A percentile compares a stretch with the other conserved stretches of the same genome.
Conservation (phyloP, 2,797 vertebrate species). For the Simalia tracyae region DNA sequence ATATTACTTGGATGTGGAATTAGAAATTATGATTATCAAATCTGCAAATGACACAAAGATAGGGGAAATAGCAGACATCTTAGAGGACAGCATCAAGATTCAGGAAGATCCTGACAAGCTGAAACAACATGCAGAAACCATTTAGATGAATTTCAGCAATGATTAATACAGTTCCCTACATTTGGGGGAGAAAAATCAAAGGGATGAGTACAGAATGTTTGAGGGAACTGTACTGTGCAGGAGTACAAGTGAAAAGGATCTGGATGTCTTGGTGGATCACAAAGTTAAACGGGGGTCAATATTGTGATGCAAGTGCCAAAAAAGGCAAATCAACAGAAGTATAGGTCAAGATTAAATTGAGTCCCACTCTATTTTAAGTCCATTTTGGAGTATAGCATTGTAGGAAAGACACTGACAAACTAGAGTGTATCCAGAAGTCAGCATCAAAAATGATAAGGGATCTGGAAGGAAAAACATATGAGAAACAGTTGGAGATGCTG, state of each 20-base stretch:
- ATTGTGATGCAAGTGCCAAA: background rate
- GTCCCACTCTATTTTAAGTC: background rate
- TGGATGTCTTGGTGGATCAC: background rate
- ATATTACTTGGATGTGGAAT: background rate
- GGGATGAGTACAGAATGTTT: background rate
- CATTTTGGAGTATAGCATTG: background rate
- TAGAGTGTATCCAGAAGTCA: background rate
- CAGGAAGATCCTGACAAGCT: background rate
- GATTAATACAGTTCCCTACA: background rate
- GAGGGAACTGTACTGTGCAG: background rate
- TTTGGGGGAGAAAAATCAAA: background rate
- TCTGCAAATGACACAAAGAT: background rate
- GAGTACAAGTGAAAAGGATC: background rate
- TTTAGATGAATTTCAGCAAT: background rate
- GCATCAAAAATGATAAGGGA: background rate
- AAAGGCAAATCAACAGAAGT: background rate
- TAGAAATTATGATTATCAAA: background rate
- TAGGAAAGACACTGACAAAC: background rate
- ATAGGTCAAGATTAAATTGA: background rate
- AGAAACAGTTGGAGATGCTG: background rate
- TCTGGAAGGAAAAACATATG: background rate
- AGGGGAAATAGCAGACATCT: background rate
- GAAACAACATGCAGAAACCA: background rate
- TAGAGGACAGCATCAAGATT: background rate
- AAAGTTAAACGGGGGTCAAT: background rate